Evolutionary conservation across 1,140 invertebrate genomes (phyloP), one percentile per base, ranked within the genome.

Genomic region (Bilobella aurantiaca): DNA sequence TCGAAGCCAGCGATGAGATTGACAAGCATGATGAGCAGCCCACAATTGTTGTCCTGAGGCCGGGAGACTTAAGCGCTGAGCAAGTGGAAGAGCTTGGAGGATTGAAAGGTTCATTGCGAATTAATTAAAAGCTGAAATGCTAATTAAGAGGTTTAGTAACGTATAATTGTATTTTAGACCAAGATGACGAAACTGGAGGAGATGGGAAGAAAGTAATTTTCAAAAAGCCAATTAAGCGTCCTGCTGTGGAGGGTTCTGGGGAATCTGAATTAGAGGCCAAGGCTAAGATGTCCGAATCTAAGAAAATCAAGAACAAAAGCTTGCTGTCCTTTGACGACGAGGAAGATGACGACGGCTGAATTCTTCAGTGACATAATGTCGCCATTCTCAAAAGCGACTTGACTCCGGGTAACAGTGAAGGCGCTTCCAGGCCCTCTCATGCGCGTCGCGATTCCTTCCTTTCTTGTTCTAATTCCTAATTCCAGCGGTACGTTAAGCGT

Each of bases 41-140:
- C 16, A 83, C 86, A 74, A 84, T 93, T 25, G 90, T 93, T 28
- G 88, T 92, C n/a, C 77, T 92, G 49, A 84, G 84, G 69, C 75
- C 83, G 64, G 89, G 88, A 42, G 89, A 92, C 79, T 78, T 93
- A 23, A 88, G 86, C 56, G 85, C 85, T 47, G 86, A 90, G 74
- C 84, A 93, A 82, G 89, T 84, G 58, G 81, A 83, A 42, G 67
- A 73, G 46, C 74, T 80, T 12, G 64, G 64, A 27, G 63, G 62
- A 8, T 49, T 67, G n/a, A 61, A 60, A 18, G 64, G 64, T 66
- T 21, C 46, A 18, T 42, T 28, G 27, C 16, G 1, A 16, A 47
- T 8, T 29, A 37, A 14, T 61, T 25, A 14, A 16, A 8, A 23
- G 5, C 25, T 53, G 5, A 23, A 12, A 8, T 5, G 12, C 14